Base-by-base conservation (phyloP, 2,113 vertebrate species). In the Phalacrocorax aristotelis region DNA sequence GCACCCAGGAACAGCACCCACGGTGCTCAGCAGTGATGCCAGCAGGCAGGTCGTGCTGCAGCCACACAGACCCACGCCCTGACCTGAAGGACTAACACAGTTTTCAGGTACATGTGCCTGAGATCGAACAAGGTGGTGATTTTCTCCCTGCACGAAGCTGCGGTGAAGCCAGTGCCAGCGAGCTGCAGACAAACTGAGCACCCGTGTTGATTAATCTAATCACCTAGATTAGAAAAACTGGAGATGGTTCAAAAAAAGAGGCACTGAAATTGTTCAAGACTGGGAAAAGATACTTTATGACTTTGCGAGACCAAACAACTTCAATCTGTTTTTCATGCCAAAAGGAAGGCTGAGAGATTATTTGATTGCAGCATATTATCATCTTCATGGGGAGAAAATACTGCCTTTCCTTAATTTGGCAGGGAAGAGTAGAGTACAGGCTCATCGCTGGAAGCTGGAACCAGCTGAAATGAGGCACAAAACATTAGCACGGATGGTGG, bases 41-140 rank as follows among this genome's bases (percentile, higher is more conserved):
- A 72, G 48, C 9, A 36, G 46, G n/a, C 51, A 55, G 46, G 17
- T 51, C 32, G 14, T 4, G 1, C 71, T 27, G 49, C 71, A 57
- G 19, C 29, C 54, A 57, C 57, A 19, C 5, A 68, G 23, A 78
- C 34, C 52, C 32, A 32, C 0, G 0, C 30, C 57, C 52, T 58
- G 55, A 42, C 52, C 26, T 61, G 7, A 44, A 79, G 70, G 26
- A 76, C 12, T 60, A 25, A 44, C 1, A 8, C 17, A 2, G 36
- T 44, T 44, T 38, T 25, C 1, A 1, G 51, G 38, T 34, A 13
- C 15, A 38, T 1, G 2, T 0, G 1, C 38, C 46, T 0, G 1
- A 60, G 76, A 23, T 15, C 1, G 8, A 78, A 38, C 1, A 6
- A 26, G 29, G n/a, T 88, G 74, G 19, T 10, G 0, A 8, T 61